Percentiles rank a stretch among this genome's conserved stretches.
Conservation (phyloP, 1,140 invertebrate species). For the Drosophila tristis region DNA sequence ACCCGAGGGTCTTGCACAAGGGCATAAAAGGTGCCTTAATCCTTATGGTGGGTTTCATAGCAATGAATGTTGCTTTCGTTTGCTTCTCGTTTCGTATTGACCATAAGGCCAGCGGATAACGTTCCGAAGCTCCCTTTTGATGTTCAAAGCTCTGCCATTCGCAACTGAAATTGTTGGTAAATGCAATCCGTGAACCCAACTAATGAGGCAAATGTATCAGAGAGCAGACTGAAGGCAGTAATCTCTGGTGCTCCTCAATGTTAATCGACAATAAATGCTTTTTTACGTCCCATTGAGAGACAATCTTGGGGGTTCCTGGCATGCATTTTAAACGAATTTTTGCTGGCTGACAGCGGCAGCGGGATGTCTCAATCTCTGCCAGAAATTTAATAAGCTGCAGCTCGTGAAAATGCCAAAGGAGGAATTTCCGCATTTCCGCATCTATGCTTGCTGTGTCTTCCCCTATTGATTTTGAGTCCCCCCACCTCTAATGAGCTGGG, state of each 20-base stretch:
- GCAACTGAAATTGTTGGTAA: too few relatives aligned
- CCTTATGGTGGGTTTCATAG: too few relatives aligned
- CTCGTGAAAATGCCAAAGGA: slow-evolving; percentile 26
- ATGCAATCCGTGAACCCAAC: too few relatives aligned
- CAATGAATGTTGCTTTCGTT: too few relatives aligned
- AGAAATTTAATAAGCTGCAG: slow-evolving; percentile 53
- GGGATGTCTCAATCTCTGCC: slow-evolving; percentile 28
- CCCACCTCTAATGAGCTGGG: slow-evolving; percentile 25
- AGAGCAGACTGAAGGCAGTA: too few relatives aligned
- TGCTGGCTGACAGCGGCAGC: slow-evolving; percentile 4
- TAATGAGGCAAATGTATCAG: too few relatives aligned
- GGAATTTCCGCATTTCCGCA: slow-evolving; percentile 12
- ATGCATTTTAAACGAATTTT: slow-evolving; percentile 55
- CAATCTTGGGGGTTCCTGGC: slow-evolving; percentile 43
- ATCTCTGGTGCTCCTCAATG: not conserved
- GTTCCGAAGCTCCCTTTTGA: too few relatives aligned
- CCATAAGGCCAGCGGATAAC: too few relatives aligned
- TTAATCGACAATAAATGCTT: slow-evolving; percentile 36
- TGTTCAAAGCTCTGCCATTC: too few relatives aligned
- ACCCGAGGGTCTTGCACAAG: too few relatives aligned
- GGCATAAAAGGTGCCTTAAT: too few relatives aligned
- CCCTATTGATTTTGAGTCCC: slow-evolving; percentile 25
- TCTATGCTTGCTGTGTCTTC: slow-evolving; percentile 10
- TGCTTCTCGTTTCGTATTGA: too few relatives aligned
- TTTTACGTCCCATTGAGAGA: slow-evolving; percentile 18